These are phyloP conservation scores for Caloenas nicobarica DNA, from an alignment of 2,113 vertebrate genomes.

Conservation along the genomic window DNA sequence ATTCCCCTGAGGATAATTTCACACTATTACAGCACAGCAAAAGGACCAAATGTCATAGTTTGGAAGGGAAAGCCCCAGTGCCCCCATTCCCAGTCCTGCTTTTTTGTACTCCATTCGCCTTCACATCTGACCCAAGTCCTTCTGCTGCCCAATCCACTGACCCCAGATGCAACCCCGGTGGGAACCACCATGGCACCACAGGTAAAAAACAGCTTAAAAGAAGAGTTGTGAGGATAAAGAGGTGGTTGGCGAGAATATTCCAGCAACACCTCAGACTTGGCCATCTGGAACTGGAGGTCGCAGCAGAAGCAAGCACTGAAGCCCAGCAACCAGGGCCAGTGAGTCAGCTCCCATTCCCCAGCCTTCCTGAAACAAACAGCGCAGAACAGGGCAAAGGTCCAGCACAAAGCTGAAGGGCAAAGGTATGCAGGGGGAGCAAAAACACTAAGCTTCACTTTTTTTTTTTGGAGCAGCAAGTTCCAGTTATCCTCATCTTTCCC, in stretches of 20 bases:
- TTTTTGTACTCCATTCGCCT: not conserved
- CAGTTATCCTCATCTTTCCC: not conserved
- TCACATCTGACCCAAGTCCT: not conserved
- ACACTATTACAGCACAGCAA: rapidly evolving
- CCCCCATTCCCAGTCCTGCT: not conserved
- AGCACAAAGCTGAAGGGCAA: slow-evolving; percentile 61
- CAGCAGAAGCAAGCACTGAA: not conserved
- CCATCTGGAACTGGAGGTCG: not conserved
- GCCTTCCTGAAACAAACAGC: slow-evolving; percentile 54
- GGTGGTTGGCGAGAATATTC: not conserved
- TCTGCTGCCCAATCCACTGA: not conserved
- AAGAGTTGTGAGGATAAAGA: not conserved
- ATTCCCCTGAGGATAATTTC: not conserved
- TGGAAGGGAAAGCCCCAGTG: not conserved
- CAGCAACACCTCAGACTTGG: rapidly evolving
- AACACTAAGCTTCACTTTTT: not conserved
- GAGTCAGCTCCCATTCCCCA: slow-evolving; percentile 56
- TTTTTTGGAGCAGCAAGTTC: not conserved
- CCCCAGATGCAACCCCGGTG: not conserved
- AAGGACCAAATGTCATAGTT: not conserved
- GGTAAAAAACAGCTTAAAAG: not conserved
- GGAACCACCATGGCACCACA: not conserved
- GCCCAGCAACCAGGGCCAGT: not conserved
- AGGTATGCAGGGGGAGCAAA: not conserved
- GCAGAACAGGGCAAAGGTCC: slow-evolving; percentile 62